Percentiles rank a stretch among this genome's conserved stretches.
Evolutionary conservation across 1,140 invertebrate genomes (phyloP).

Genomic region (Galendromus occidentalis): DNA sequence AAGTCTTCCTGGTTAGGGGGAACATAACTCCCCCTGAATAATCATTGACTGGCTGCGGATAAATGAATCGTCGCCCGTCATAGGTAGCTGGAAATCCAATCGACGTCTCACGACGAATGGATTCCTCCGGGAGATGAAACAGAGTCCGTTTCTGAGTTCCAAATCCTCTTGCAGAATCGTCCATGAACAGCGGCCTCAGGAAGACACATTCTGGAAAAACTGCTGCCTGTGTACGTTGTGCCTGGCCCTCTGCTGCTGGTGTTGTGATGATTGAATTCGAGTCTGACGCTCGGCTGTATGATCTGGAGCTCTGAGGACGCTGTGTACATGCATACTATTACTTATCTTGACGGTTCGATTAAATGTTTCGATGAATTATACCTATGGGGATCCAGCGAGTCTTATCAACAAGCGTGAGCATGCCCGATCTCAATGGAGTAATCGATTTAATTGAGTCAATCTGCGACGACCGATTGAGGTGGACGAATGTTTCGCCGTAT

Average conservation of each 20-base stretch:
- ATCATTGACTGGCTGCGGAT: no score
- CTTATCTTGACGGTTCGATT: not conserved
- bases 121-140: not conserved
- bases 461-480: not conserved
- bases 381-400: not conserved
- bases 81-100: not conserved
- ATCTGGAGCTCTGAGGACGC: not conserved
- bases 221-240: not conserved
- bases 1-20: no score
- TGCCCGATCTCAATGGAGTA: not conserved
- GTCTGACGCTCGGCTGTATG: not conserved
- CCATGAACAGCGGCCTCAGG: not conserved
- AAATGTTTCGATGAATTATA: not conserved
- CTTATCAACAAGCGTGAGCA: not conserved
- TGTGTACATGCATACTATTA: not conserved
- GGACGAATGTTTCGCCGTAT: not conserved
- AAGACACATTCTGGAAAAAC: conserved; percentile 5
- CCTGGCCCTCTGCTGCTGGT: conserved; percentile 1
- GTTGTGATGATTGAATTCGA: not conserved
- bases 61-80: not conserved
- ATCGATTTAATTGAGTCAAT: not conserved
- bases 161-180: not conserved
- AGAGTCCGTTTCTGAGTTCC: not conserved
- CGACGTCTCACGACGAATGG: not conserved
- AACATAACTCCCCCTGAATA: no score